These are phyloP conservation scores for Dicyrtomina minuta DNA, from an alignment of 2,888 invertebrate genomes.

Conservation along the genomic window DNA sequence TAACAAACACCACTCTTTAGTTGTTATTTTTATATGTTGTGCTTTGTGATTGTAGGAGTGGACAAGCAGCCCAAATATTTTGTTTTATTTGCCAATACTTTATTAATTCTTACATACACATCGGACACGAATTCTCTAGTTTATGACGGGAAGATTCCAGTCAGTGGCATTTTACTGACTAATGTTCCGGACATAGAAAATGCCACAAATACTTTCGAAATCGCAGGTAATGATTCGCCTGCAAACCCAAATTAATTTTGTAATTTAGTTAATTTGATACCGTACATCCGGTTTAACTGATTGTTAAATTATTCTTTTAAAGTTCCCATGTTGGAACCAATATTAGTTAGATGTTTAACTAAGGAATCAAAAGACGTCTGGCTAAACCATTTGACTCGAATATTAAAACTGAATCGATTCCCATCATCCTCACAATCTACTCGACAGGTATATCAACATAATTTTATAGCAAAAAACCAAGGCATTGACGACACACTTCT, in stretches of 20 bases:
- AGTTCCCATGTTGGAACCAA: constrained; percentile 87
- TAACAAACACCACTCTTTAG: not conserved
- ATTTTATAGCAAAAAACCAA: not conserved
- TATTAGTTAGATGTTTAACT: constrained; percentile 82
- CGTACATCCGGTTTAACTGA: too few relatives aligned
- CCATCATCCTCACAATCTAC: constrained; percentile 41
- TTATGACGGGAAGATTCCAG: constrained; percentile 91
- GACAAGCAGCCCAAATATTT: constrained; percentile 38
- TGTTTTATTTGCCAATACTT: constrained; percentile 69
- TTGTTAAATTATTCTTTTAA: too few relatives aligned
- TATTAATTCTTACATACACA: constrained; percentile 87
- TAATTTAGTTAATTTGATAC: not conserved
- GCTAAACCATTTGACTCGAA: constrained; percentile 68
- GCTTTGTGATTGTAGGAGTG: constrained; percentile 38
- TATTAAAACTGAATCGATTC: constrained; percentile 43
- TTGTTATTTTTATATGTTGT: not conserved
- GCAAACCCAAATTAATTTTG: not conserved
- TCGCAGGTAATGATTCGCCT: not conserved
- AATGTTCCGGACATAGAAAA: constrained; percentile 76
- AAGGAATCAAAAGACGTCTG: constrained; percentile 84
- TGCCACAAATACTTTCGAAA: constrained; percentile 75
- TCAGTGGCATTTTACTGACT: constrained; percentile 80
- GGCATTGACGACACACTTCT: not conserved
- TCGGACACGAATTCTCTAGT: constrained; percentile 90
- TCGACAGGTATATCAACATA: constrained; percentile 39